phyloP scores from a whole-genome alignment of 2,888 invertebrate genomes.

The Steinernema scapterisci region DNA sequence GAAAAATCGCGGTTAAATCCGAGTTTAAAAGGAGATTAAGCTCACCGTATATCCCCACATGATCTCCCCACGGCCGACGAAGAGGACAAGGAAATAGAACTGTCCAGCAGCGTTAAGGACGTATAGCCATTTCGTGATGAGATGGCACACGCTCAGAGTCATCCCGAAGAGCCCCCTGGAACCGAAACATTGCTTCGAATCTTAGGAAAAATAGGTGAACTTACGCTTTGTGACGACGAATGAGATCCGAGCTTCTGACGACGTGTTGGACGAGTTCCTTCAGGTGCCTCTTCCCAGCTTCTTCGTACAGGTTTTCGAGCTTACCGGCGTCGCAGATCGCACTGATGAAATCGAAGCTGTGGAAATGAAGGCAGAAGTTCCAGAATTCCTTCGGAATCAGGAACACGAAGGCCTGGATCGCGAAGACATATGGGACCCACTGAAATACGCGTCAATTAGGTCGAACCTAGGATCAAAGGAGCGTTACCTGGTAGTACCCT shows the following conservation, averaged over 20 bases:
- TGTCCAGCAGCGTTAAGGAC: conserved; percentile 36
- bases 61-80: conserved; percentile 38
- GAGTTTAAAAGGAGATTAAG: neutral
- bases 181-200: too few relatives aligned
- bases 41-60: conserved; percentile 42
- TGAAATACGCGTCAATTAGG: conserved; percentile 38
- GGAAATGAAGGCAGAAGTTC: conserved; percentile 30
- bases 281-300: neutral
- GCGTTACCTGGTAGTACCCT: conserved; percentile 33
- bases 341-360: neutral
- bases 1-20: neutral
- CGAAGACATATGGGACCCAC: conserved; percentile 47
- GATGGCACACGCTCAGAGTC: neutral
- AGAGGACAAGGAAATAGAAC: conserved; percentile 33
- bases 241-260: conserved; percentile 27
- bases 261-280: neutral
- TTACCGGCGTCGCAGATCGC: neutral
- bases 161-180: neutral
- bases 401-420: conserved; percentile 42
- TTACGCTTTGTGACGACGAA: neutral
- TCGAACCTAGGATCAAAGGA: neutral
- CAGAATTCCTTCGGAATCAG: conserved; percentile 41
- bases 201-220: neutral
- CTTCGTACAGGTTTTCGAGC: neutral
- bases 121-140: conserved; percentile 33